phyloP scores from a whole-genome alignment of 2,888 invertebrate species.

The Ophioninae sp. region DNA sequence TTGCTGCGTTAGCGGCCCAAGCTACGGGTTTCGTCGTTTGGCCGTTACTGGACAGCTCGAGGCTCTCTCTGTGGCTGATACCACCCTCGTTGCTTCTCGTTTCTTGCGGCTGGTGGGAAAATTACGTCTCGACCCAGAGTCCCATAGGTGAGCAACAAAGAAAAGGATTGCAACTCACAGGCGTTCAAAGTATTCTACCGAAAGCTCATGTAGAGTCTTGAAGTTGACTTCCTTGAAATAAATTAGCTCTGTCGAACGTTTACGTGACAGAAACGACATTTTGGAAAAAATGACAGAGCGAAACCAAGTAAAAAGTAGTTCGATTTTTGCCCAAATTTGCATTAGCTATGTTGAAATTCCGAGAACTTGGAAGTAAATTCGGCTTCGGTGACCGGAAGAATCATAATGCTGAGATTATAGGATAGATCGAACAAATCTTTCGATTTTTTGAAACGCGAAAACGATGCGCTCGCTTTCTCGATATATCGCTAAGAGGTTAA shows the following conservation, averaged over 20 bases:
- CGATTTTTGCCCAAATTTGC: no score
- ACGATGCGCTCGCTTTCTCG: no score
- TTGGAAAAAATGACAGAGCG: neutral
- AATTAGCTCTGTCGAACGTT: neutral
- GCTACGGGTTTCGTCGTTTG: slow-evolving; percentile 95
- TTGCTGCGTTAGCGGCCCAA: slow-evolving; percentile 93
- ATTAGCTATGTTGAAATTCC: no score
- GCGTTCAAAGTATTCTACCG: neutral
- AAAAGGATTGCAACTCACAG: neutral
- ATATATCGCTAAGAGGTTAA: no score
- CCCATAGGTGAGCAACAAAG: slow-evolving; percentile 85
- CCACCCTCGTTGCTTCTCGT: slow-evolving; percentile 92
- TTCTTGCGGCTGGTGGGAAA: slow-evolving; percentile 99
- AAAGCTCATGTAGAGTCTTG: neutral
- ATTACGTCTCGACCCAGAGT: slow-evolving; percentile 94
- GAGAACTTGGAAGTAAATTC: no score
- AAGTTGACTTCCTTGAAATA: neutral
- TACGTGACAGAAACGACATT: neutral
- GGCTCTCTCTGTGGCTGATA: slow-evolving; percentile 91
- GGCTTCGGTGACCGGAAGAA: no score
- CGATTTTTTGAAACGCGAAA: no score
- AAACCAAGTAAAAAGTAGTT: no score
- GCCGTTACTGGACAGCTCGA: slow-evolving; percentile 90
- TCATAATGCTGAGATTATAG: no score
- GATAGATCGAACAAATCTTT: no score